Conservation (phyloP, 2,888 invertebrate genomes). For the Barypeithes pellucidus region DNA sequence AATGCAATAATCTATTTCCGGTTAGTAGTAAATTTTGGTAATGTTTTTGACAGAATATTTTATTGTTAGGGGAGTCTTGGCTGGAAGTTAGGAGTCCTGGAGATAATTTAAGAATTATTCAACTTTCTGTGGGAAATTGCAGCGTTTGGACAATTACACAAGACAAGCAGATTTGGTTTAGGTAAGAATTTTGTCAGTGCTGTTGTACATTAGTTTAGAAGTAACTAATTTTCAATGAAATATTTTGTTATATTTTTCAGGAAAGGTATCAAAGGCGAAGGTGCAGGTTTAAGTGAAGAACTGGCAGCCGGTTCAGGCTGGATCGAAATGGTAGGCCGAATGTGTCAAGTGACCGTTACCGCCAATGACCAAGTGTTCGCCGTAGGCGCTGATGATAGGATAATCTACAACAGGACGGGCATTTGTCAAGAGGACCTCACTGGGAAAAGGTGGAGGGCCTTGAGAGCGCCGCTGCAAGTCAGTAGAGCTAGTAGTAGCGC, state of each 20-base stretch:
- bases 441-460: conserved; percentile 89
- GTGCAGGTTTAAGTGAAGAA: conserved; percentile 81
- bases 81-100: conserved; percentile 85
- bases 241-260: conserved; percentile 49
- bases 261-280: conserved; percentile 74
- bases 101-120: conserved; percentile 79
- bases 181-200: conserved; percentile 72
- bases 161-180: conserved; percentile 90
- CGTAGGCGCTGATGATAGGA: conserved; percentile 86
- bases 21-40: not conserved
- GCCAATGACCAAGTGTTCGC: conserved; percentile 91
- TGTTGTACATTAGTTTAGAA: too few relatives aligned
- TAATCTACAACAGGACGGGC: conserved; percentile 86
- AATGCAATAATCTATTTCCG: too few relatives aligned
- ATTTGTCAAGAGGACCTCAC: conserved; percentile 84
- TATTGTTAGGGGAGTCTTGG: conserved; percentile 76
- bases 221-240: not conserved
- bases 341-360: conserved; percentile 88
- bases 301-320: conserved; percentile 87
- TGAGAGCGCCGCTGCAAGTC: conserved; percentile 87
- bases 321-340: conserved; percentile 92
- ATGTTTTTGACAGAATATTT: not conserved
- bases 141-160: conserved; percentile 87
- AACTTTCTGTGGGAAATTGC: conserved; percentile 87
- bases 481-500: conserved; percentile 88